Base-by-base conservation (phyloP, 2,113 vertebrate genomes). In the Antigone vipio region DNA sequence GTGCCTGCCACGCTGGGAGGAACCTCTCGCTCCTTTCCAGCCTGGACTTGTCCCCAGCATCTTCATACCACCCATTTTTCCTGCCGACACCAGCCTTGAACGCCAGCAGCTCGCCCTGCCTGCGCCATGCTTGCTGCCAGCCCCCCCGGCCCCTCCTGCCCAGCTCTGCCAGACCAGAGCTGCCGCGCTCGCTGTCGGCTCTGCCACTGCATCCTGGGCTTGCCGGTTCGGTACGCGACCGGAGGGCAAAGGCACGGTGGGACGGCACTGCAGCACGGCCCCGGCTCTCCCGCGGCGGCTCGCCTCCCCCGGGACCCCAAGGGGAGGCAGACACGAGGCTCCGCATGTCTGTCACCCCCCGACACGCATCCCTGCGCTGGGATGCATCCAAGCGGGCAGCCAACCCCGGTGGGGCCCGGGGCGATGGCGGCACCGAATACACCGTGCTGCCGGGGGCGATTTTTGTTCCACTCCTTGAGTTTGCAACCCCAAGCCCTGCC, bases 1-100 rank as follows among this genome's bases (percentile, higher is more conserved):
- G 81, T 0, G 24, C 42, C 64, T 60, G 75, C 75, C 3, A 4
- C 1, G 0, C 12, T 0, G 29, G 55, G 64, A 92, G 44, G 64
- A 92, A 82, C 69, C 3, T 9, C 47, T 89, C 44, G 2, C 66
- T 68, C 64, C 47, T 89, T 94, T 95, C 95, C 77, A 95, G 96
- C 81, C 95, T 42, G 74, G 87, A 78, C 95, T 96, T 97, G 95
- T 97, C 91, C 94, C 69, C 91, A 80, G 68, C 40, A 52, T 89
- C 77, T 59, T 95, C 94, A 97, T 96, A 92, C 95, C 95, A 96
- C 80, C 87, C 76, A 85, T 91, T 97, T 96, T 95, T 97, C 59
- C 69, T 91, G 73, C 68, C 0, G 50, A 91, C 72, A 90, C 42
- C 74, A 95, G 92, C 69, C 78, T 59, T 24, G 32, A 97, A n/a